Evolutionary conservation across 1,140 invertebrate species (phyloP).

Genomic region (Chrysopa pallens): DNA sequence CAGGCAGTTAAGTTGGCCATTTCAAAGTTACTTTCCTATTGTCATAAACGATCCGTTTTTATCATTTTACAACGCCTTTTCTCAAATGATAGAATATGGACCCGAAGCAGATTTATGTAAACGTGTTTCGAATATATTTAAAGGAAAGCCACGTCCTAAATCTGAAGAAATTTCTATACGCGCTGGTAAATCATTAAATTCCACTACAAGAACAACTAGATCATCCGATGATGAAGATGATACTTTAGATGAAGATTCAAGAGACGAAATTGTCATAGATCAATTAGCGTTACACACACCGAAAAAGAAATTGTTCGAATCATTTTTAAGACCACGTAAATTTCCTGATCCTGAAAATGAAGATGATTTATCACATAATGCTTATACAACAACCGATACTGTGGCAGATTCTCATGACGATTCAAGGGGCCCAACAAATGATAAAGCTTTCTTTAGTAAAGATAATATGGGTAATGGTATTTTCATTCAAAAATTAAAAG

Average conservation of each 20-base stretch:
- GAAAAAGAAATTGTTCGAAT: too few relatives aligned
- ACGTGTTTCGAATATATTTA: constrained; percentile 4
- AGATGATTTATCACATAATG: background rate
- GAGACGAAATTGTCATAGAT: too few relatives aligned
- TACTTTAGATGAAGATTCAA: too few relatives aligned
- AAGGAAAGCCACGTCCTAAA: too few relatives aligned
- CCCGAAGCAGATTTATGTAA: constrained; percentile 28
- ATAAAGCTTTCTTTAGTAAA: constrained; percentile 9
- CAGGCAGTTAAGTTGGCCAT: constrained; percentile 20
- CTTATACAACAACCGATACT: background rate
- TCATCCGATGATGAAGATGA: too few relatives aligned
- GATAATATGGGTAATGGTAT: constrained; percentile 28
- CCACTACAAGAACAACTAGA: too few relatives aligned
- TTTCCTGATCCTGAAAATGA: constrained; percentile 4
- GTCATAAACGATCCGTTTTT: constrained; percentile 33
- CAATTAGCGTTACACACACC: too few relatives aligned
- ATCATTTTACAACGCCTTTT: constrained; percentile 26
- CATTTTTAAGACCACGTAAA: too few relatives aligned
- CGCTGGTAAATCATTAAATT: too few relatives aligned
- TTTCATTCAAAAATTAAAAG: constrained; percentile 42
- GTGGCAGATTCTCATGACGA: background rate
- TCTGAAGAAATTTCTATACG: too few relatives aligned
- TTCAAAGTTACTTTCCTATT: constrained; percentile 30
- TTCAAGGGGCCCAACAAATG: background rate
- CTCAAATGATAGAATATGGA: constrained; percentile 36